phyloP scores from a whole-genome alignment of 2,113 vertebrate species.

The Plotosus lineatus region DNA sequence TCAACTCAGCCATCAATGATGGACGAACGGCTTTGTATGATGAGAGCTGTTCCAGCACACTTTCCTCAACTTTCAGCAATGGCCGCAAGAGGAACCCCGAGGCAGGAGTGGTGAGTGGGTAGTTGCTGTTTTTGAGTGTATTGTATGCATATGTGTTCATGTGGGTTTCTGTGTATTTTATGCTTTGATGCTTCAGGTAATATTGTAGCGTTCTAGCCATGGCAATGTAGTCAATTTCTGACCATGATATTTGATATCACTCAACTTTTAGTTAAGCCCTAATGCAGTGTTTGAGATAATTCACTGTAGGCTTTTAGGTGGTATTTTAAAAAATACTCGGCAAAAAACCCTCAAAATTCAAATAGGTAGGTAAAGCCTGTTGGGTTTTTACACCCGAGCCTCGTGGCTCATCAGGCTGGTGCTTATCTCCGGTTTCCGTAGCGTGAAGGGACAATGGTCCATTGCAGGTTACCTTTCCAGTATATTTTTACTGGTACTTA shows the following conservation, averaged over 20 bases:
- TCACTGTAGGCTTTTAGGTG: background rate
- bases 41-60: slow-evolving; percentile 96
- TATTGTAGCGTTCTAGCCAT: background rate
- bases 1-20: slow-evolving; percentile 98
- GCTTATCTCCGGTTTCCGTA: too few species aligned
- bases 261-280: background rate
- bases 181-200: background rate
- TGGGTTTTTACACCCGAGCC: too few species aligned
- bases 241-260: background rate
- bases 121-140: background rate
- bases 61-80: slow-evolving; percentile 97
- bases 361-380: too few species aligned
- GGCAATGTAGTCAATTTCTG: background rate
- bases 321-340: background rate
- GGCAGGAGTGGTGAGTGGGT: slow-evolving; percentile 88
- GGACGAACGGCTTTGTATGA: slow-evolving; percentile 95
- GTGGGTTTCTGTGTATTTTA: slow-evolving; percentile 1
- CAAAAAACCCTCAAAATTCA: background rate
- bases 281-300: background rate
- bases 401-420: too few species aligned
- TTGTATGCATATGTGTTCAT: background rate
- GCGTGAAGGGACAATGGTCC: too few species aligned
- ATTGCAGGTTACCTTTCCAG: too few species aligned
- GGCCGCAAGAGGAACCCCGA: slow-evolving; percentile 96
- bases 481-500: too few species aligned